Evolutionary conservation across 2,113 vertebrate genomes (phyloP).

Genomic region (Chamaea fasciata): DNA sequence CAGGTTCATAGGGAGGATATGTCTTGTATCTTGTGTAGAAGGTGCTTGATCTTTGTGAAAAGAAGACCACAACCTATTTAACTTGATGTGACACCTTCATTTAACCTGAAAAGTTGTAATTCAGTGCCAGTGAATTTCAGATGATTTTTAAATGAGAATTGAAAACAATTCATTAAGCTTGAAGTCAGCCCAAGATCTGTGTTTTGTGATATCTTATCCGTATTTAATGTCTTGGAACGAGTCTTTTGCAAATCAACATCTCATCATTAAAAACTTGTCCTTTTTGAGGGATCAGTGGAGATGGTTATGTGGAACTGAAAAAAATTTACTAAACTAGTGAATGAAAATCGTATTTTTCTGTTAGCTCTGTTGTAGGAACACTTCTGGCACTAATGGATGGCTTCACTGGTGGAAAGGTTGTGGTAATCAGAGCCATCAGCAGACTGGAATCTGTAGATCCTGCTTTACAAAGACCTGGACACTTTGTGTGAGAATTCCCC

Average conservation of each 20-base stretch:
- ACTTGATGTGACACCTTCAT: not conserved
- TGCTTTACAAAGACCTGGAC: slow-evolving; percentile 84
- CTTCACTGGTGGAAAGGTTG: slow-evolving; percentile 81
- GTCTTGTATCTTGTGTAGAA: not conserved
- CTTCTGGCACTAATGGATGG: slow-evolving; percentile 89
- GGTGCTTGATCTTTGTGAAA: not conserved
- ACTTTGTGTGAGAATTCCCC: slow-evolving; percentile 88
- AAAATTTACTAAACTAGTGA: not conserved
- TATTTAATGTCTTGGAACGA: not conserved
- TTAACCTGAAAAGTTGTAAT: not conserved
- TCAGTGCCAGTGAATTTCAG: not conserved
- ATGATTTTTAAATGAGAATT: not conserved
- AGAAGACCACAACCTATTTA: not conserved
- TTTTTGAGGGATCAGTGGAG: not conserved
- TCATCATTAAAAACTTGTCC: not conserved
- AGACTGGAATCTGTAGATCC: slow-evolving; percentile 89
- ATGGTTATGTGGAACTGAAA: not conserved
- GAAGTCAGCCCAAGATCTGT: not conserved
- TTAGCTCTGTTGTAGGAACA: slow-evolving; percentile 87
- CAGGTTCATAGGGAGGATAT: slow-evolving; percentile 84
- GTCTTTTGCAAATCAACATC: not conserved
- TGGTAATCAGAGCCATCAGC: slow-evolving; percentile 91
- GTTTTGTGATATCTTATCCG: not conserved
- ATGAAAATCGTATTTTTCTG: not conserved
- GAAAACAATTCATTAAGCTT: not conserved